Base-by-base conservation (phyloP, 2,888 invertebrate species). In the Drosophila setosimentum region DNA sequence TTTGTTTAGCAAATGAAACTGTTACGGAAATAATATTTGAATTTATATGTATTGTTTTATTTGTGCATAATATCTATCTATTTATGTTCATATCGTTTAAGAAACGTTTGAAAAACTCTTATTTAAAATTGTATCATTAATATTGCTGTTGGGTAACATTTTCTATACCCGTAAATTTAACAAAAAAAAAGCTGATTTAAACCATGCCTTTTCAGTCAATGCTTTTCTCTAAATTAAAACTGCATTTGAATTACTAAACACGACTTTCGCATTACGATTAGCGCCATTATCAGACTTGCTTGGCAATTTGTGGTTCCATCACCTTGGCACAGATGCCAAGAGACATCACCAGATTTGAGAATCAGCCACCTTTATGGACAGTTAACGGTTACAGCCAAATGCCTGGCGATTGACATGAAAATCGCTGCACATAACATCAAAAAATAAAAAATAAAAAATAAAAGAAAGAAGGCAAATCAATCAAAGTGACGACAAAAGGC, bases 341-440 rank as follows among this genome's bases (percentile, higher is more conserved):
- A 7, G 50, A 29, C 50, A 29, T 27, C 24, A 21, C 4, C 50
- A 7, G 50, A 11, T 29, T 7, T 7, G 16, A 35, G 30, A 37
- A 54, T 30, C 35, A 54, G 45, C 53, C 53, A 64, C 53, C 53
- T 66, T 24, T 35, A 10, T n/a, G 40, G 40, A 51, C 51, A 2
- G 40, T 8, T 67, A 51, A 45, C 48, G 24, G 59, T 13, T 59
- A 24, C 13, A 35, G 29, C 45, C 59, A 49, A 71, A 54, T 51
- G 60, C 42, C 51, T 62, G 54, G 68, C 82, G 80, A 87, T 77
- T 83, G 87, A 84, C 83, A 84, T 80, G 82, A 82, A 84, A 84
- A 87, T 84, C 84, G 74, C 69, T 55, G 68, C 53, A 55, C 71
- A 33, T 24, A 45, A 54, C 57, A 68, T 73, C 24, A 18, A 51